Conservation (phyloP, 2,888 invertebrate genomes). For the Spisula subtruncata region DNA sequence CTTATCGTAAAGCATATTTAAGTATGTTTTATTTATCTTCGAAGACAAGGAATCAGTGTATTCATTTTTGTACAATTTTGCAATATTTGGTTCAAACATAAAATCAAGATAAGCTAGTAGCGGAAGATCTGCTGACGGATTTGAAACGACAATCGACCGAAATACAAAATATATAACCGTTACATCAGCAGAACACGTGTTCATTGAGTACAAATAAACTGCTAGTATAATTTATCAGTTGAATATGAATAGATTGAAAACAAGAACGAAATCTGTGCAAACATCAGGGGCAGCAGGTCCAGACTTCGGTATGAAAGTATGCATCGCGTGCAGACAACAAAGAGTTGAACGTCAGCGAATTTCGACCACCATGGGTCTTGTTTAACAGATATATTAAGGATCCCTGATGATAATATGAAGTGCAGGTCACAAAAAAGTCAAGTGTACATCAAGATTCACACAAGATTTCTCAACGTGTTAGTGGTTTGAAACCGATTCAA, state of each 20-base stretch:
- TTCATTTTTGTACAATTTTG: slow-evolving; percentile 23
- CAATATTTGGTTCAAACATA: slow-evolving; percentile 30
- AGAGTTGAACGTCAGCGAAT: neutral
- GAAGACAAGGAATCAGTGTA: slow-evolving; percentile 39
- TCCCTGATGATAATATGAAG: neutral
- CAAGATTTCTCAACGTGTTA: neutral
- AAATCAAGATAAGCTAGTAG: slow-evolving; percentile 29
- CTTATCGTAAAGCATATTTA: slow-evolving; percentile 51
- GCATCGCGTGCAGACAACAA: neutral
- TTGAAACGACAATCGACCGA: neutral
- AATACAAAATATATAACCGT: slow-evolving; percentile 31
- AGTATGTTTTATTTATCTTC: slow-evolving; percentile 49
- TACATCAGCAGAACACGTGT: slow-evolving; percentile 48
- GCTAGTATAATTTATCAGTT: slow-evolving; percentile 11
- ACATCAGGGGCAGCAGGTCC: neutral
- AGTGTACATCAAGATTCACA: neutral
- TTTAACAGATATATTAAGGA: neutral
- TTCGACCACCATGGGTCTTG: neutral
- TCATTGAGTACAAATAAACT: neutral
- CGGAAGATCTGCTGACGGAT: slow-evolving; percentile 22
- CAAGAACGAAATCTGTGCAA: slow-evolving; percentile 15
- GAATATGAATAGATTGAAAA: neutral
- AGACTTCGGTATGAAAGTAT: neutral
- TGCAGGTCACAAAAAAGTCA: slow-evolving; percentile 21
- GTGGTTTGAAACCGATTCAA: neutral